Evolutionary conservation across 2,888 invertebrate species (phyloP), one percentile per base, ranked within the genome.

Genomic region (Ptychoptera contaminata): DNA sequence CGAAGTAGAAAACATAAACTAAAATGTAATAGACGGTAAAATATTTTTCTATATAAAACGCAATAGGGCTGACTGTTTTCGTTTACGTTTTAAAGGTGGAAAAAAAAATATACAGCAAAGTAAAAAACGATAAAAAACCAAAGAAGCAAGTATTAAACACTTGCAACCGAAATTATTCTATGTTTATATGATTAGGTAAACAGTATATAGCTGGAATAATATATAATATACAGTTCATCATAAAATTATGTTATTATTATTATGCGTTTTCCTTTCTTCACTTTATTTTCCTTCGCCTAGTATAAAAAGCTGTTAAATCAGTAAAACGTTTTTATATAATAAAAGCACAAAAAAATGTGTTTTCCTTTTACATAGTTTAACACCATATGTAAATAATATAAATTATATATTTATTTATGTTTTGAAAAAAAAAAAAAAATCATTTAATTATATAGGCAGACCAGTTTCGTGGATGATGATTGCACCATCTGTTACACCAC

Each of bases 401-500:
- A 23, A 23, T 23, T 23, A 23, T 32, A 16, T 46, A 42, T 29
- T 43, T 48, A 44, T 38, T 40, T 40, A 36, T 8, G 3, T 37
- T 37, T 11, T 16, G 7, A 23, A n/a, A n/a, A n/a, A n/a, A n/a
- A n/a, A n/a, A n/a, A n/a, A n/a, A n/a, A n/a, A n/a, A n/a, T n/a
- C 16, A 12, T 43, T 36, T 37, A 38, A 23, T 50, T 45, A 44
- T 59, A 36, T 67, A 86, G 86, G 84, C 58, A 74, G 74, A 50
- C 86, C 92, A 16, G 79, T 88, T 40, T 87, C 87, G 7, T 86
- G 90, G 79, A 78, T 82, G 51, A 78, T 92, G 68, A 70, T 92
- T 58, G 82, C 91, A 30, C 93, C 93, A 16, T 83, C 92, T 37
- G 80, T 94, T 51, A 87, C 88, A 46, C 93, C 94, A 0, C 79